Conservation (phyloP, 2,888 invertebrate genomes). For the Phania funesta region DNA sequence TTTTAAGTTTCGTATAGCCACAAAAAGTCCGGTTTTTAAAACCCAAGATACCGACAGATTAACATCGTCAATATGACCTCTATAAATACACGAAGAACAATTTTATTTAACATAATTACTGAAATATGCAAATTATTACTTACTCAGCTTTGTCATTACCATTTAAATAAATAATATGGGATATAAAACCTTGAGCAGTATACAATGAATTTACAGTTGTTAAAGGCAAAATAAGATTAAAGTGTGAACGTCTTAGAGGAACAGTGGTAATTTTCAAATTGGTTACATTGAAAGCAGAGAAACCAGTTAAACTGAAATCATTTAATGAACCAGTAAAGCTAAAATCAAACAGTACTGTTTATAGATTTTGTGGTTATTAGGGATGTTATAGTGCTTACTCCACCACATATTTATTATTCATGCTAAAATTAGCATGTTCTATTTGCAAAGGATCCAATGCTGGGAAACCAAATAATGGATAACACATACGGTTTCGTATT, state of each 20-base stretch:
- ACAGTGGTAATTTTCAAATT: conserved; percentile 68
- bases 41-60: conserved; percentile 70
- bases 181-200: conserved; percentile 76
- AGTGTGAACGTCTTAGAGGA: conserved; percentile 68
- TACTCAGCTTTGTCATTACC: conserved; percentile 76
- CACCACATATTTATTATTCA: conserved; percentile 73
- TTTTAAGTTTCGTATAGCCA: conserved; percentile 72
- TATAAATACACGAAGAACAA: conserved; percentile 40
- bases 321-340: conserved; percentile 74
- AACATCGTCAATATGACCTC: conserved; percentile 70
- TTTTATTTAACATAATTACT: neutral
- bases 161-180: conserved; percentile 73
- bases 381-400: conserved; percentile 70
- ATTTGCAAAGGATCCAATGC: conserved; percentile 75
- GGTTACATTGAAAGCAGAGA: conserved; percentile 73
- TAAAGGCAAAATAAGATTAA: conserved; percentile 73
- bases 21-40: conserved; percentile 66
- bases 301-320: conserved; percentile 71
- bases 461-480: conserved; percentile 75
- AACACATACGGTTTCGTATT: conserved; percentile 76
- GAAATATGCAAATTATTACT: conserved; percentile 58
- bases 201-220: conserved; percentile 73
- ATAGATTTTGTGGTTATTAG: neutral
- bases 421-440: conserved; percentile 63
- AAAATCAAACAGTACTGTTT: conserved; percentile 12